Base-by-base conservation (phyloP, 2,797 vertebrate genomes). In the Micromesistius poutassou region DNA sequence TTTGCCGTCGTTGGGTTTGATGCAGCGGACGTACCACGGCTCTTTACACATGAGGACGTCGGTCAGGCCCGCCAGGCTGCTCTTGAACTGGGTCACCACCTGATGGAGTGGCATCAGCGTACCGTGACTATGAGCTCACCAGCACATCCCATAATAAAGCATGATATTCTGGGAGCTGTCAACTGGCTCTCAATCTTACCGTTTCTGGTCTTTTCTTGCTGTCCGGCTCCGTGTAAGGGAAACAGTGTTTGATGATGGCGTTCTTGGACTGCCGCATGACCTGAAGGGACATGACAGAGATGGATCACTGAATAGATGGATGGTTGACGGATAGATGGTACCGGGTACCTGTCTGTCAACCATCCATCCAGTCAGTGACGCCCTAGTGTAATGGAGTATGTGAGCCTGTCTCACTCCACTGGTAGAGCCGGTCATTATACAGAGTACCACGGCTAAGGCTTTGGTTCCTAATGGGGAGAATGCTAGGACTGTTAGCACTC, bases 51-150 rank as follows among this genome's bases (percentile, higher is more conserved):
- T 95, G 38, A 99, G 91, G 87, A 97, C 97, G 73, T 97, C 96
- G 1, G 96, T 95, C 75, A 98, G 93, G 3, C 95, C 96, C 2
- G 81, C 93, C 83, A 98, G 91, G 8, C 97, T 99, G 90, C 86
- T 95, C 87, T 98, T 98, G 88, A 98, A 99, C 93, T 99, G 97
- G 40, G 97, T 97, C 68, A 96, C 96, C 72, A 98, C 97, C 97
- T 98, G 78, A 31, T 28, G 5, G 22, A 62, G 55, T n/a, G 22
- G 9, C n/a, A 13, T 4, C 62, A 68, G 25, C 25, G 9, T 13
- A 28, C 62, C 25, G 1, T 10, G 62, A 68, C 25, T 68, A 28
- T 25, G 62, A 30, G 55, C 55, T 6, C 16, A 6, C 46, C 55
- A n/a, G 8, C 5, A 8, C 14, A 70, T 14, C 74, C 30, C 68